Evolutionary conservation across 2,888 invertebrate species (phyloP).

Genomic region (Ophraella communa): DNA sequence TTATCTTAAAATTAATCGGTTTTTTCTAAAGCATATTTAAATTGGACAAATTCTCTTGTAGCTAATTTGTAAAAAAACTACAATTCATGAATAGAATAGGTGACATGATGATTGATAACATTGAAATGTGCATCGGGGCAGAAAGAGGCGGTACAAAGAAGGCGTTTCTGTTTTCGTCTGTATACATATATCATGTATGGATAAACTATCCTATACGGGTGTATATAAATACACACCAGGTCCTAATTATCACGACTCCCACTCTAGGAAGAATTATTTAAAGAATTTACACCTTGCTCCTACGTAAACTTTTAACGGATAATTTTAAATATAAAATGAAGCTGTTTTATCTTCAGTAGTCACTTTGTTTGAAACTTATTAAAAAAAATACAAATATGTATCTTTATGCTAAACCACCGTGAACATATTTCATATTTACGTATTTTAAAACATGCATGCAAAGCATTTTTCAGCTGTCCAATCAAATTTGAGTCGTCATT

Average conservation of each 20-base stretch:
- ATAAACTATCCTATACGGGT: not conserved
- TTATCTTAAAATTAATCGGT: not conserved
- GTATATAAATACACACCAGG: conserved; percentile 29
- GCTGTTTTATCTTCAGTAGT: not conserved
- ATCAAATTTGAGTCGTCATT: conserved; percentile 30
- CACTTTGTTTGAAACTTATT: not conserved
- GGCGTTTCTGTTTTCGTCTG: conserved; percentile 41
- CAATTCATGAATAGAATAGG: conserved; percentile 1
- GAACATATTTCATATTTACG: not conserved
- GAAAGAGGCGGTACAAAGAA: conserved; percentile 37
- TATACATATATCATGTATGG: conserved; percentile 16
- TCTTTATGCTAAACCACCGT: no score
- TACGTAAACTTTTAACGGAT: not conserved
- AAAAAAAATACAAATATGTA: not conserved
- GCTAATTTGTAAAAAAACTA: not conserved
- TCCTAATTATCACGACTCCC: conserved; percentile 46
- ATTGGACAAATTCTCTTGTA: not conserved
- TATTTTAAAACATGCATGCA: not conserved
- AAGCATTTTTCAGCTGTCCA: conserved; percentile 1
- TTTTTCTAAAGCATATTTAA: not conserved
- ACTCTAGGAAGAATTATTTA: conserved; percentile 32
- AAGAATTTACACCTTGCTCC: not conserved
- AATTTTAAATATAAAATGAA: not conserved
- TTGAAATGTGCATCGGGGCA: conserved; percentile 13
- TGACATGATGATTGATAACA: conserved; percentile 7